Conservation (phyloP, 2,888 invertebrate species). For the Cinara cedri region DNA sequence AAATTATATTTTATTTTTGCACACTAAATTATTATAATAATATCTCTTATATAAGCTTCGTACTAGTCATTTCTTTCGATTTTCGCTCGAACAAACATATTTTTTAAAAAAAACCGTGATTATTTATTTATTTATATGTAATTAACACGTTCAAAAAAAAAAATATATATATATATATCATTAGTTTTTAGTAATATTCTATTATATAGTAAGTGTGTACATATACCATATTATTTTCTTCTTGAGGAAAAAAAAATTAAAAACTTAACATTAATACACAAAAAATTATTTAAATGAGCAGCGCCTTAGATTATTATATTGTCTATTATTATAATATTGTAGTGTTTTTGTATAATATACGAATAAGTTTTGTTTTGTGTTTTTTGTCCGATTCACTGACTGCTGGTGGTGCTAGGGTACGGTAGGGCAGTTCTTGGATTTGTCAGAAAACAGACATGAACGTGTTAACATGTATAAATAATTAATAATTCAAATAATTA, state of each 20-base stretch:
- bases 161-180: too few relatives aligned
- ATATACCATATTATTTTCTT: too few relatives aligned
- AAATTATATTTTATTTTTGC: slow-evolving; percentile 3
- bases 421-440: background rate
- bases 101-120: background rate
- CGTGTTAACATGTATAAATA: background rate
- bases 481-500: background rate
- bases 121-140: background rate
- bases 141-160: slow-evolving; percentile 5
- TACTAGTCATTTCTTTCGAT: slow-evolving; percentile 50
- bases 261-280: too few relatives aligned
- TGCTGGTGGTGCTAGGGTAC: slow-evolving; percentile 18
- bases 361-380: too few relatives aligned
- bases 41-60: slow-evolving; percentile 31
- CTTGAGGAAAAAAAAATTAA: too few relatives aligned
- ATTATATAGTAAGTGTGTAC: too few relatives aligned
- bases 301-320: too few relatives aligned
- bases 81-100: slow-evolving; percentile 9
- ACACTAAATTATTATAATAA: background rate
- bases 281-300: too few relatives aligned
- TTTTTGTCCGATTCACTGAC: too few relatives aligned
- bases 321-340: too few relatives aligned
- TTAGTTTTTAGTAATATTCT: background rate
- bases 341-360: too few relatives aligned
- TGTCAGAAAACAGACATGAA: background rate